These are phyloP conservation scores for Zosterops pallidus DNA, from an alignment of 2,113 vertebrate genomes.

Conservation along the genomic window DNA sequence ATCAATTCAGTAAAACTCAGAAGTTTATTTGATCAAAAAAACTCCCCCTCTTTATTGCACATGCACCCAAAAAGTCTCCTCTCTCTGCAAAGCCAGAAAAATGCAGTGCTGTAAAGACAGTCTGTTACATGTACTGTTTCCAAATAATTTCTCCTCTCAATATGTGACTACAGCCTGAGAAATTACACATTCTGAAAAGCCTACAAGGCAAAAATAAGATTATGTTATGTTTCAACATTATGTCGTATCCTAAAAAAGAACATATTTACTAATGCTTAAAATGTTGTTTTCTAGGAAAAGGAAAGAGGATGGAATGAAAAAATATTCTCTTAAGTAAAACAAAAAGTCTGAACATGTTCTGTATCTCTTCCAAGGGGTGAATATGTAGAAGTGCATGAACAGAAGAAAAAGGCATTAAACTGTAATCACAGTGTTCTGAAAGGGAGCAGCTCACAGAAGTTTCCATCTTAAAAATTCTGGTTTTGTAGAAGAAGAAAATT, in stretches of 20 bases:
- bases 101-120: neutral
- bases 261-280: neutral
- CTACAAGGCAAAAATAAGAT: neutral
- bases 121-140: neutral
- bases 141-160: neutral
- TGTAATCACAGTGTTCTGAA: neutral
- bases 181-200: neutral
- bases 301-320: neutral
- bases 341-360: neutral
- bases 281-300: neutral
- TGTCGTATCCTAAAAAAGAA: neutral
- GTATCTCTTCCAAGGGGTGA: neutral
- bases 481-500: neutral
- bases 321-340: neutral
- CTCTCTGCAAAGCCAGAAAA: neutral
- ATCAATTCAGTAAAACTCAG: neutral
- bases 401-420: constrained; percentile 9
- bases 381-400: neutral
- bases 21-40: neutral
- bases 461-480: neutral
- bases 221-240: neutral
- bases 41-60: neutral
- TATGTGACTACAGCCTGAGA: neutral
- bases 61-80: neutral
- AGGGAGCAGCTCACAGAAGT: neutral